Evolutionary conservation across 2,797 vertebrate genomes (phyloP), one percentile per base, ranked within the genome.

Genomic region (Oreortyx pictus): DNA sequence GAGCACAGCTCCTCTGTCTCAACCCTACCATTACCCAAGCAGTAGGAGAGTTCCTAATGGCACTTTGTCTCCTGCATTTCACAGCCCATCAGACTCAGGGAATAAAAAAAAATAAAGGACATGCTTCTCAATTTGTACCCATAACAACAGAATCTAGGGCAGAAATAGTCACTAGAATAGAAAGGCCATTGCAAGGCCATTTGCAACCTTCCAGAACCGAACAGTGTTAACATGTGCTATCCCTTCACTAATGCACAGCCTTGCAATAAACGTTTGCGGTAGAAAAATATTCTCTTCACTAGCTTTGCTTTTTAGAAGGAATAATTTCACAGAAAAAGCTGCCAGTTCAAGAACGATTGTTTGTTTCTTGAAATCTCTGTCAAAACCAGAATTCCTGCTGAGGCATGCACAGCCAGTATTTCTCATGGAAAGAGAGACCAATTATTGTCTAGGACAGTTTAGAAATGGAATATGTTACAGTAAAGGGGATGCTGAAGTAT

Each of bases 311-410:
- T 74, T 82, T 22, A 43, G 37, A 66, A 66, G 13, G 10, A 88
- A 31, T 6, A 23, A 8, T 91, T 94, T 73, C 71, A 76, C 13
- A 57, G 77, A 47, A 89, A 78, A 76, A 91, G 24, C 2, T 44
- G 11, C 33, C 61, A 47, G 49, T 6, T 29, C 57, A 33, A 35
- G 41, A 22, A 67, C 43, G 67, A 2, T 4, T 29, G 11, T 64
- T 91, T 82, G 14, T 82, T 82, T 90, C 68, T 56, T 72, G 37
- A 80, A 24, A 31, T 71, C 88, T 76, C 50, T 86, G 35, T 84
- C 61, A 65, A 18, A 20, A n/a, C 3, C 49, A 70, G 25, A 86
- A 46, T 77, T 78, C 22, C 12, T 71, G 23, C 37, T 68, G 29
- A 18, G 66, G 39, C 52, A 27, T 27, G 25, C 57, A 52, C 0